phyloP scores from a whole-genome alignment of 1,140 invertebrate genomes.

The Aphelenchoides fujianensis region DNA sequence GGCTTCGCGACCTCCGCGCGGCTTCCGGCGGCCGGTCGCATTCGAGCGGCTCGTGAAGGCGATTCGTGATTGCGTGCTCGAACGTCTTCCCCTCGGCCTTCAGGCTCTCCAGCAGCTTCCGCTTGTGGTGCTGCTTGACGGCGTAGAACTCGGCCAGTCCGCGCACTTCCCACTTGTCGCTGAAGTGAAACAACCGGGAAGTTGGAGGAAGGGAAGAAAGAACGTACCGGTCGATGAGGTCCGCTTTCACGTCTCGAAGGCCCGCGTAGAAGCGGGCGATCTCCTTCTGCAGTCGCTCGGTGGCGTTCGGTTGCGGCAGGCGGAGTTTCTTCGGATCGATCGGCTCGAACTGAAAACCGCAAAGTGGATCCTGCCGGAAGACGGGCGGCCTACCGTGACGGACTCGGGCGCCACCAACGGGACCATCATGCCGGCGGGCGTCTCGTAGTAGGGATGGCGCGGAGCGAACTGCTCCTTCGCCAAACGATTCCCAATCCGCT shows the following conservation, averaged over 20 bases:
- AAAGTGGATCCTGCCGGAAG: constrained; percentile 17
- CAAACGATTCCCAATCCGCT: constrained; percentile 2
- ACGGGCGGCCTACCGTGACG: constrained; percentile 19
- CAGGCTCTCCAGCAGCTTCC: constrained; percentile 33
- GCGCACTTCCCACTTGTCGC: constrained; percentile 47
- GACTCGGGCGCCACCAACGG: constrained; percentile 31
- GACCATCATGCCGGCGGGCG: constrained; percentile 29
- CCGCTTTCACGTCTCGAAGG: neutral
- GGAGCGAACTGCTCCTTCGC: constrained; percentile 24
- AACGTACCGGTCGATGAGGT: constrained; percentile 23
- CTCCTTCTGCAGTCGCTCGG: constrained; percentile 33
- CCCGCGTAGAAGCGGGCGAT: constrained; percentile 41
- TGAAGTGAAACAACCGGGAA: too few species aligned
- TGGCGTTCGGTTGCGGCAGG: constrained; percentile 31
- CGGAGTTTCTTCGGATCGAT: constrained; percentile 32
- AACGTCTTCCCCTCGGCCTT: constrained; percentile 45
- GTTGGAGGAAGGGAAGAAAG: too few species aligned
- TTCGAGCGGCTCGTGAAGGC: constrained; percentile 10
- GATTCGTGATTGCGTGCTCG: constrained; percentile 48
- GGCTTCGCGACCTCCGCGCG: too few species aligned
- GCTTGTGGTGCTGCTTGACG: constrained; percentile 24
- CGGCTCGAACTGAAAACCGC: constrained; percentile 39
- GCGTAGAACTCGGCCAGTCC: constrained; percentile 42
- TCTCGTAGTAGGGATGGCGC: constrained; percentile 30
- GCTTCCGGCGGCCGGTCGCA: constrained; percentile 19